phyloP scores from a whole-genome alignment of 1,140 invertebrate genomes.

The Panulirus ornatus region DNA sequence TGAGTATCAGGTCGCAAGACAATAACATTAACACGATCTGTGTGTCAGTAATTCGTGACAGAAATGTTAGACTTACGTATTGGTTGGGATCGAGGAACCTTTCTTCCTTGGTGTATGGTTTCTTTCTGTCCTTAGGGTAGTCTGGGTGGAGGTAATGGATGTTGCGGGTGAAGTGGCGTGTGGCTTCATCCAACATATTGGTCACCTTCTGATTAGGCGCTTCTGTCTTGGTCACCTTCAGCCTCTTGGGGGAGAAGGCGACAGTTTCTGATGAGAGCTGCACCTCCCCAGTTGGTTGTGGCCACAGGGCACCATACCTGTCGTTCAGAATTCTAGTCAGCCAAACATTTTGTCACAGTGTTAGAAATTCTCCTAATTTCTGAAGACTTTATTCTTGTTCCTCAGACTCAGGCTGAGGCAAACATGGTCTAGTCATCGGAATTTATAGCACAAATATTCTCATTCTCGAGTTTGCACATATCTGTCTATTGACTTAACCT shows the following conservation, averaged over 20 bases:
- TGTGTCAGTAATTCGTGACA: too few species aligned
- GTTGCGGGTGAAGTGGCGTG: constrained; percentile 22
- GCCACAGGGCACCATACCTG: constrained; percentile 31
- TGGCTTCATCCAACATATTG: constrained; percentile 38
- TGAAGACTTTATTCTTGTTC: too few species aligned
- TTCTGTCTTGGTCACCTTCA: constrained; percentile 47
- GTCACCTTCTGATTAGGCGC: constrained; percentile 17
- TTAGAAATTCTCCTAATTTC: too few species aligned
- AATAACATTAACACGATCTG: neutral
- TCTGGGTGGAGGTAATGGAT: constrained; percentile 54
- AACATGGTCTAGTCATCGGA: too few species aligned
- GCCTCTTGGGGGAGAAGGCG: constrained; percentile 20
- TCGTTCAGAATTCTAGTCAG: too few species aligned
- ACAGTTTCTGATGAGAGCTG: constrained; percentile 5
- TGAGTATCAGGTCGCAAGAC: neutral
- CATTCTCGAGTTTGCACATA: too few species aligned
- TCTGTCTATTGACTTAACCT: too few species aligned
- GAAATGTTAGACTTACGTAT: neutral
- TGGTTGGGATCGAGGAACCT: neutral
- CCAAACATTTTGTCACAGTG: too few species aligned
- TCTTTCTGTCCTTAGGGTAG: constrained; percentile 10
- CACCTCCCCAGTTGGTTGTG: constrained; percentile 31
- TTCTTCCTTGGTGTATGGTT: neutral
- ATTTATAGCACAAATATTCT: too few species aligned
- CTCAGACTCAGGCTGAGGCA: too few species aligned